Percentiles rank a stretch among this genome's conserved stretches.
These are phyloP conservation scores for Myiozetetes cayanensis DNA, from an alignment of 2,113 vertebrate genomes.

Conservation along the genomic window DNA sequence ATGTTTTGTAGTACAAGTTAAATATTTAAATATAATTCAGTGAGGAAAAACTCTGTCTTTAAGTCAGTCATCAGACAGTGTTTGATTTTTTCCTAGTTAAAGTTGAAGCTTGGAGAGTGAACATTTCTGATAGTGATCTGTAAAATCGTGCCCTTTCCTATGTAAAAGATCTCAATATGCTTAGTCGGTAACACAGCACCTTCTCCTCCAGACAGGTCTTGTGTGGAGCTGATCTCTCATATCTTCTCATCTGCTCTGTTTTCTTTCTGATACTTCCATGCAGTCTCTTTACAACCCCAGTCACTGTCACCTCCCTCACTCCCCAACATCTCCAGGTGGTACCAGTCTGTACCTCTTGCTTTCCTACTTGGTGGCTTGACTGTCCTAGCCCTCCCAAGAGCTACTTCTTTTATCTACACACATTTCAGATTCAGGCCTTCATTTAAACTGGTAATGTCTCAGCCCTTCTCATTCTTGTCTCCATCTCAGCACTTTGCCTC, in stretches of 20 bases:
- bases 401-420: neutral
- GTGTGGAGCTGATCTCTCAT: neutral
- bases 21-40: neutral
- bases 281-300: neutral
- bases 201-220: neutral
- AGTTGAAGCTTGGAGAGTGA: neutral
- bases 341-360: neutral
- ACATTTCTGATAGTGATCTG: neutral
- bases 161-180: fast-evolving
- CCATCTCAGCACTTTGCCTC: neutral
- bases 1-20: neutral
- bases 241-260: neutral
- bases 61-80: neutral
- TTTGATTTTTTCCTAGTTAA: neutral
- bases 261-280: neutral
- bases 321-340: neutral
- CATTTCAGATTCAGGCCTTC: neutral
- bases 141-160: neutral
- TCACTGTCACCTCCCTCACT: neutral
- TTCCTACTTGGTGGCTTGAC: neutral
- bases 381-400: neutral
- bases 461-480: neutral
- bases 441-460: neutral
- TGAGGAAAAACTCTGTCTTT: neutral
- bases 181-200: neutral